Evolutionary conservation across 2,888 invertebrate genomes (phyloP).

Genomic region (Phengaris arion): DNA sequence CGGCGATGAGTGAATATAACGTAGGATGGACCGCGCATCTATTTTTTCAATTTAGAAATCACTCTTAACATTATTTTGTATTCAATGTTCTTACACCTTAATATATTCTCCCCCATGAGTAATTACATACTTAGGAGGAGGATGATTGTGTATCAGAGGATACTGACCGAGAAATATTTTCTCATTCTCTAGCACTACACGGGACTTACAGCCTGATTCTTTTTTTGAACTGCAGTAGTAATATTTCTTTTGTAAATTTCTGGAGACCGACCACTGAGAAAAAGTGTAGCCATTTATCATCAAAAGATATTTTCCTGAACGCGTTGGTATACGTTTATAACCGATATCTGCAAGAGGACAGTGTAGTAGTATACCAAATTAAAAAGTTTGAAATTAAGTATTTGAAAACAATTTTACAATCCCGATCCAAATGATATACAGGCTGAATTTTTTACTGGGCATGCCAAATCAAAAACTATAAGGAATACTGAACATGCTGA

Average conservation of each 20-base stretch:
- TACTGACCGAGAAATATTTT: not conserved
- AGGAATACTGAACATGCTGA: too few species aligned
- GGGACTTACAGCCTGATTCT: constrained; percentile 39
- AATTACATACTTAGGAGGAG: constrained; percentile 42
- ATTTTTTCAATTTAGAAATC: too few species aligned
- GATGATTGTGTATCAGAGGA: constrained; percentile 31
- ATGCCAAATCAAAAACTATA: too few species aligned
- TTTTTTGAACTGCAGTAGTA: constrained; percentile 45
- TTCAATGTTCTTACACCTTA: not conserved
- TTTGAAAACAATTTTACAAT: too few species aligned
- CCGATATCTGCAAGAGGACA: not conserved
- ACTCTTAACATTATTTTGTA: too few species aligned
- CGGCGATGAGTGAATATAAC: too few species aligned
- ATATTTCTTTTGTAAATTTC: constrained; percentile 31
- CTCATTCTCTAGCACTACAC: constrained; percentile 33
- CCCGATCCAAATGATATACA: too few species aligned
- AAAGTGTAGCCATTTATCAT: constrained; percentile 45
- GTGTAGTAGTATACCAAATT: too few species aligned
- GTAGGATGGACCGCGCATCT: too few species aligned
- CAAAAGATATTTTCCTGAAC: constrained; percentile 39
- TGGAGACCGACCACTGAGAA: constrained; percentile 38
- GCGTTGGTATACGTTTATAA: constrained; percentile 36
- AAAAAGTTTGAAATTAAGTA: too few species aligned
- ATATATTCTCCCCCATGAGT: constrained; percentile 35
- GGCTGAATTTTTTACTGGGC: too few species aligned